phyloP scores from a whole-genome alignment of 1,140 invertebrate species.

The Bombus picipes region DNA sequence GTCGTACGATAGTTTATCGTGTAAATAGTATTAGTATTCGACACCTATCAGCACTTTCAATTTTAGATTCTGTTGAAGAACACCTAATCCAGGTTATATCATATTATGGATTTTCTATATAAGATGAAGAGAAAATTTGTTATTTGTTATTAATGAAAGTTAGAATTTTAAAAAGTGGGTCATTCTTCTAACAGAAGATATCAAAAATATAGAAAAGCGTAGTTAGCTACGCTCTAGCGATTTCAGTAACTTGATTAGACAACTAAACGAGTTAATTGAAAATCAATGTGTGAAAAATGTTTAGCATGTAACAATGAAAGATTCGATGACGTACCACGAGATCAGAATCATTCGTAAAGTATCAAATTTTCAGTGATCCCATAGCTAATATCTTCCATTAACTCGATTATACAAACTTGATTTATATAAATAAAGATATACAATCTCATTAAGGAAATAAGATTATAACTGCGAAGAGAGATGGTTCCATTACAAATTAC shows the following conservation, averaged over 20 bases:
- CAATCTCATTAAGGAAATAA: too few species aligned
- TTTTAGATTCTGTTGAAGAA: not conserved
- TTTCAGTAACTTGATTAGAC: not conserved
- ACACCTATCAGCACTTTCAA: not conserved
- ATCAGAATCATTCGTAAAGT: not conserved
- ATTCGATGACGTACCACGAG: not conserved
- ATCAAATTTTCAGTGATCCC: not conserved
- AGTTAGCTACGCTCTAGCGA: not conserved
- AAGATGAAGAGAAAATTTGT: not conserved
- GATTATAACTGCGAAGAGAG: accelerated
- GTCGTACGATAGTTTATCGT: not conserved
- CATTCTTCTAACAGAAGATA: not conserved
- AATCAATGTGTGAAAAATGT: not conserved
- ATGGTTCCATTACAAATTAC: too few species aligned
- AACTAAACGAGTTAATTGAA: not conserved
- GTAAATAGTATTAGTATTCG: too few species aligned
- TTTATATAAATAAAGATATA: too few species aligned
- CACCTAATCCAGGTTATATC: not conserved
- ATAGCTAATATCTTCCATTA: too few species aligned
- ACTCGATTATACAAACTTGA: too few species aligned
- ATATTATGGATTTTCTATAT: not conserved
- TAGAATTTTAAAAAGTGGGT: not conserved
- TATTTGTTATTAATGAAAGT: not conserved
- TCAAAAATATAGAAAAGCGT: not conserved
- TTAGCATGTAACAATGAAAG: not conserved